Evolutionary conservation across 1,140 invertebrate genomes (phyloP), one percentile per base, ranked within the genome.

Genomic region (Eupristina koningsbergeri): DNA sequence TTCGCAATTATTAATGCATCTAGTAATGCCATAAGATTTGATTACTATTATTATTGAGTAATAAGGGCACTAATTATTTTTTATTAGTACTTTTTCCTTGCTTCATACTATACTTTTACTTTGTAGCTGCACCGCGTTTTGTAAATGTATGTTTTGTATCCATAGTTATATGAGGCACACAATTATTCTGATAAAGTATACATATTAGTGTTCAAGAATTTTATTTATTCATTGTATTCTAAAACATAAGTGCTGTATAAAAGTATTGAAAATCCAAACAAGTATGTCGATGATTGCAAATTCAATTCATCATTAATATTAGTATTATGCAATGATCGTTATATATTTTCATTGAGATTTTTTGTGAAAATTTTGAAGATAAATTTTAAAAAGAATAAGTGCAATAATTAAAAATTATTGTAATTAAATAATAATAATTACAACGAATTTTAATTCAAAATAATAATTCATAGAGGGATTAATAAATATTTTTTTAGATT

Each of bases 401-500:
- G 82, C 82, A 84, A 84, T 84, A 84, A 78, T 58, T 0, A 26
- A 36, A 7, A 76, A 75, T 50, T 75, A 50, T 67, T 67, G 15
- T 19, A 36, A 67, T 36, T 64, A 34, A 29, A 64, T n/a, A 64
- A 8, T n/a, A 7, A 29, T 69, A 76, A 82, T 63, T 76, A 83
- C 50, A 83, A 83, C 47, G 74, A 83, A 29, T 78, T 63, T 67
- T 29, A 36, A 74, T 63, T 80, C 36, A 77, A 45, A 69, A 58
- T 45, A n/a, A 1, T 39, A 67, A 47, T 34, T 58, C 34, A 67
- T 80, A 84, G n/a, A n/a, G 41, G 26, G 34, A 84, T 67, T 75
- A 45, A 41, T 34, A 83, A 84, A 75, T 85, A 81, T 85, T 85
- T 84, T 85, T 85, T 76, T 73, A 85, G 50, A 85, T 26, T 85